These are phyloP conservation scores for Pollenia amentaria DNA, from an alignment of 2,888 invertebrate genomes.

Conservation along the genomic window DNA sequence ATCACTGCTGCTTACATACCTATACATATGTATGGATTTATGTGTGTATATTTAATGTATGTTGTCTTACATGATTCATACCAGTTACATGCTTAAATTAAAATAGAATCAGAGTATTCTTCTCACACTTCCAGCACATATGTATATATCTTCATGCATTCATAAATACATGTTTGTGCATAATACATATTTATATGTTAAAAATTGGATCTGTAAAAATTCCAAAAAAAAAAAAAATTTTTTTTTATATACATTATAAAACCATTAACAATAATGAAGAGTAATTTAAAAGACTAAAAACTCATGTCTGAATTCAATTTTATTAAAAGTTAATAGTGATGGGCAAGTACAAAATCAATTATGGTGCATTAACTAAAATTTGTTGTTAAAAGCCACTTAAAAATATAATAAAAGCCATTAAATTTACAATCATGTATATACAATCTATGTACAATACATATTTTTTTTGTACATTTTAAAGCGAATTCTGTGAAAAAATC, in stretches of 20 bases:
- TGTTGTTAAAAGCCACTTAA: too few species aligned
- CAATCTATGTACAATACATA: too few species aligned
- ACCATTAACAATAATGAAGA: not conserved
- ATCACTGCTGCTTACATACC: too few species aligned
- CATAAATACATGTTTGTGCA: not conserved
- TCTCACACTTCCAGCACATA: not conserved
- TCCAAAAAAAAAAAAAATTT: not conserved
- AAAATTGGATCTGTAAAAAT: not conserved
- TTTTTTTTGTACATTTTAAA: too few species aligned
- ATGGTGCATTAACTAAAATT: not conserved
- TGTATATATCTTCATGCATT: not conserved
- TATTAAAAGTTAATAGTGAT: not conserved
- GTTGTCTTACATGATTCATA: too few species aligned
- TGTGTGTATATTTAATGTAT: too few species aligned
- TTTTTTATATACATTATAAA: not conserved
- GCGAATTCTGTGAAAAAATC: too few species aligned
- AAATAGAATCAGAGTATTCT: not conserved
- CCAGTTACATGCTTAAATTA: slow-evolving; percentile 5
- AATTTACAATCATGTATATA: not conserved
- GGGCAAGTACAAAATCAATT: not conserved
- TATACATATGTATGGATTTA: too few species aligned
- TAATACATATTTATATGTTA: not conserved
- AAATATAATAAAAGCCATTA: not conserved
- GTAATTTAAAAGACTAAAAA: slow-evolving; percentile 8
- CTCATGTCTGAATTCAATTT: not conserved